These are phyloP conservation scores for Synergus laeviventris DNA, from an alignment of 2,888 invertebrate genomes.

Conservation along the genomic window DNA sequence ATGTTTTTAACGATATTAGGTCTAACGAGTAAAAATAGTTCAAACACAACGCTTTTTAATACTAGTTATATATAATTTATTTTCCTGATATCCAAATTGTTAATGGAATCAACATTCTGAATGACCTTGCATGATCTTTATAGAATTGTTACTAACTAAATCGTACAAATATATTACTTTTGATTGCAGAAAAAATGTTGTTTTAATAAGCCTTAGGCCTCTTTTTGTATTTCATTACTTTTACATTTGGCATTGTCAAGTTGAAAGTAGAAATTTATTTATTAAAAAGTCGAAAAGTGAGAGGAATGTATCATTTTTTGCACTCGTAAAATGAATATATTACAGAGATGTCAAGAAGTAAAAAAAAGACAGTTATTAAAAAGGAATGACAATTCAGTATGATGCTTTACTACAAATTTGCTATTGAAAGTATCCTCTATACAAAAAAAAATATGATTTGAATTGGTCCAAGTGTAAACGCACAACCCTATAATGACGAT, in stretches of 20 bases:
- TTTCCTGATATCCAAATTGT: not conserved
- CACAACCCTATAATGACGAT: not conserved
- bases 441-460: not conserved
- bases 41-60: not conserved
- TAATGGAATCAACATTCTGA: not conserved
- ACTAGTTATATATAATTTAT: not conserved
- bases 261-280: not conserved
- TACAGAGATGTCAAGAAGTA: too few relatives aligned
- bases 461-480: constrained; percentile 15
- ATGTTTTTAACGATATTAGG: too few relatives aligned
- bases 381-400: not conserved
- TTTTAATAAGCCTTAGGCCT: not conserved
- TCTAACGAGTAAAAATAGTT: too few relatives aligned
- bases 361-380: not conserved
- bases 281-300: not conserved
- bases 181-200: not conserved
- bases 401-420: not conserved
- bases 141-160: not conserved
- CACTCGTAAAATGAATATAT: not conserved
- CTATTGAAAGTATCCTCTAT: not conserved
- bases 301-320: not conserved
- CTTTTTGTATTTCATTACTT: not conserved
- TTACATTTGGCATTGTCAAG: not conserved
- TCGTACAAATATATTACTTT: not conserved
- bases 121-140: not conserved